Evolutionary conservation across 2,888 invertebrate genomes (phyloP).

Genomic region (Drosophila niveifrons): DNA sequence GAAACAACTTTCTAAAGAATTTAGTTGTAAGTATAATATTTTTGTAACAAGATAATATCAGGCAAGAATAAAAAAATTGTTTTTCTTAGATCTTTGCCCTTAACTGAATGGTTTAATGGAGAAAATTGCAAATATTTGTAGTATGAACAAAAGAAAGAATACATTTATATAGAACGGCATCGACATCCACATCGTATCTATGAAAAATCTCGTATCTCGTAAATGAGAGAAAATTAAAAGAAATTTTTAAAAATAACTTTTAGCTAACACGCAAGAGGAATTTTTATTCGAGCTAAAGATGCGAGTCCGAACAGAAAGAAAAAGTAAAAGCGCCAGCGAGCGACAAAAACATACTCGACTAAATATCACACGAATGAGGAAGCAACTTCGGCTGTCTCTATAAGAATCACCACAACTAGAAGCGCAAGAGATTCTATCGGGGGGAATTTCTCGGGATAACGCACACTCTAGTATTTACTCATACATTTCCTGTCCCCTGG

Average conservation of each 20-base stretch:
- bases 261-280: constrained; percentile 85
- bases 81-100: no score
- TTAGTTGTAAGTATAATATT: no score
- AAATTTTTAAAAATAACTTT: constrained; percentile 85
- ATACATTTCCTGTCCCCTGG: constrained; percentile 12
- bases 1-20: no score
- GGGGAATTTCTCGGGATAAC: constrained; percentile 49
- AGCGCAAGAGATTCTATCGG: constrained; percentile 4
- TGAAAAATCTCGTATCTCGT: constrained; percentile 71
- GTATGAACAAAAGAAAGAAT: constrained; percentile 34
- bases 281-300: constrained; percentile 78
- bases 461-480: constrained; percentile 26
- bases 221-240: constrained; percentile 71
- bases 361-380: constrained; percentile 62
- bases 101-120: neutral
- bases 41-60: no score
- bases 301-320: constrained; percentile 54
- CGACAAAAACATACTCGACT: constrained; percentile 66
- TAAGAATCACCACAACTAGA: constrained; percentile 11
- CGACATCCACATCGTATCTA: constrained; percentile 54
- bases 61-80: neutral
- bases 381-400: constrained; percentile 52
- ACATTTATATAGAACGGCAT: constrained; percentile 43
- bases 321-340: constrained; percentile 68
- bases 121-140: neutral